These are phyloP conservation scores for Pterobdella sp. DNA, from an alignment of 2,888 invertebrate species.

Conservation along the genomic window DNA sequence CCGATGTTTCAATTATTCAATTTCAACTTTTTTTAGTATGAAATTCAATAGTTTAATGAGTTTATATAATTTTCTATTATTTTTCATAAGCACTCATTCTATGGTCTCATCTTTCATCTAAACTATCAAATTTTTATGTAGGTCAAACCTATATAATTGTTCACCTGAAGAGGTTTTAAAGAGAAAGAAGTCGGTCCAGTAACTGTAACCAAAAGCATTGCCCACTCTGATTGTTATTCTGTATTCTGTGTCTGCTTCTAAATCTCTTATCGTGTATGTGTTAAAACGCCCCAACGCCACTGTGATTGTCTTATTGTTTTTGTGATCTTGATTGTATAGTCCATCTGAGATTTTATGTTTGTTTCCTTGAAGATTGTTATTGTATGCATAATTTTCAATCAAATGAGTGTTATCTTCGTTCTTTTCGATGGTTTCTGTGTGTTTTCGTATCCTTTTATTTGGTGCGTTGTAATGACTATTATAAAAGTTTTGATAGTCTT, in stretches of 20 bases:
- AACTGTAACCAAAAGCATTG: constrained; percentile 1
- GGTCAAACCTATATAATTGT: no score
- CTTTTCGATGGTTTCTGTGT: neutral
- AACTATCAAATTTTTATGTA: no score
- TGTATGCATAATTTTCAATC: neutral
- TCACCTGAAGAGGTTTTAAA: constrained; percentile 3
- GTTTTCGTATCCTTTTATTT: neutral
- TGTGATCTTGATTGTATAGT: no score
- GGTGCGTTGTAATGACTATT: neutral
- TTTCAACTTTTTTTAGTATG: no score
- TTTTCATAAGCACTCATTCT: no score
- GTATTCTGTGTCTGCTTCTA: constrained; percentile 2
- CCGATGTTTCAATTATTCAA: no score
- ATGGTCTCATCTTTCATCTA: no score
- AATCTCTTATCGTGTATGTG: neutral
- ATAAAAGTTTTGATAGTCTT: neutral
- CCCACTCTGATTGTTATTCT: neutral
- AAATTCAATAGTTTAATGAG: no score
- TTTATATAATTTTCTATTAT: no score
- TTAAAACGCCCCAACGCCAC: neutral
- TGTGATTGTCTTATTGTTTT: neutral
- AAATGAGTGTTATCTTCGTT: neutral
- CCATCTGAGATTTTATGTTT: no score
- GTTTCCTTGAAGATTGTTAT: no score
- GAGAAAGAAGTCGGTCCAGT: constrained; percentile 4